phyloP scores from a whole-genome alignment of 2,113 vertebrate species.

The Rhea pennata region DNA sequence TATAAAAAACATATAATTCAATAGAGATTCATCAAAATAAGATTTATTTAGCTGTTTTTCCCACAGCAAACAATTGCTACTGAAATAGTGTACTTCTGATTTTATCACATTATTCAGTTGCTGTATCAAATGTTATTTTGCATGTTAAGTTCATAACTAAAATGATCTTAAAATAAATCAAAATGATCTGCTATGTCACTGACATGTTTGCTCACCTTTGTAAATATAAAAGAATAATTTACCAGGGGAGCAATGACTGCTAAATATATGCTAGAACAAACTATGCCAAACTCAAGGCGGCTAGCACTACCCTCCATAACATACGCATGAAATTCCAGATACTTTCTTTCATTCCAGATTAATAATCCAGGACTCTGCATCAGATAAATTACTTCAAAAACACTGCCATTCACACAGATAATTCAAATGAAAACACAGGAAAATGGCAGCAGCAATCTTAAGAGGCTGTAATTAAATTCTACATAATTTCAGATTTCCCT shows the following conservation, averaged over 20 bases:
- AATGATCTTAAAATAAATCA: background rate
- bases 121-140: background rate
- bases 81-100: background rate
- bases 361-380: background rate
- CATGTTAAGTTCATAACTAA: background rate
- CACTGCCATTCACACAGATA: background rate
- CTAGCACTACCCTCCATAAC: background rate
- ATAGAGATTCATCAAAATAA: background rate
- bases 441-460: background rate
- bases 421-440: background rate
- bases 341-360: background rate
- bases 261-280: background rate
- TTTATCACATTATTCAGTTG: background rate
- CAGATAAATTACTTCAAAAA: background rate
- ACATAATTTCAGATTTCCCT: background rate
- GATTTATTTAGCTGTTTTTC: background rate
- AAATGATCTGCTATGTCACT: background rate
- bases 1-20: background rate
- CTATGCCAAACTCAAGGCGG: background rate
- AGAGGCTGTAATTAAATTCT: background rate
- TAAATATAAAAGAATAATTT: background rate
- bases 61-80: background rate
- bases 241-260: background rate
- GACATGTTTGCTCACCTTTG: background rate
- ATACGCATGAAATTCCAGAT: accelerated